Base-by-base conservation (phyloP, 1,140 invertebrate species). In the Leucophenga varia region DNA sequence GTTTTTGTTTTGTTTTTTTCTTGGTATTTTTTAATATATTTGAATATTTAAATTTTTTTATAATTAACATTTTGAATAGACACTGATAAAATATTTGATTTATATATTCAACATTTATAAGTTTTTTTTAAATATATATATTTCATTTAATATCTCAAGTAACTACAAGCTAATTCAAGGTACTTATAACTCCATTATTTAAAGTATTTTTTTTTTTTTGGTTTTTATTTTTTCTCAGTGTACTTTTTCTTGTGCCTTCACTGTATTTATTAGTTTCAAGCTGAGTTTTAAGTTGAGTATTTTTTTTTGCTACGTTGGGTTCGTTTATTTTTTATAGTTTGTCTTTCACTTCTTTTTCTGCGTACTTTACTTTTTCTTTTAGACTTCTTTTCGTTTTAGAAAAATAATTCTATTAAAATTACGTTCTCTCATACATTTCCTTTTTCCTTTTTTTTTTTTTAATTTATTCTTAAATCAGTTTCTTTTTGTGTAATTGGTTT, bases 111-210 rank as follows among this genome's bases (percentile, higher is more conserved):
- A n/a, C n/a, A n/a, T n/a, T 25, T 16, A 13, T 21, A 41, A 43
- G 18, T 49, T 43, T 57, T 14, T 17, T 35, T 36, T 36, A 32
- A 64, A 51, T 48, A 54, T 55, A 64, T 25, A 4, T 30, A 9
- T 22, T 42, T 28, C 14, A 42, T 57, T 47, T 41, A 36, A 6
- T 42, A 49, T 49, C 52, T 48, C 44, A 46, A n/a, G 55, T 52
- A 17, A 56, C 67, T 70, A 70, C 52, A 49, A 63, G 63, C 67
- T 70, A 70, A 65, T 71, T 71, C 64, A 70, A 70, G 67, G 67
- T 70, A 70, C 67, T 70, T 70, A 70, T 70, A 70, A 70, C 67
- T 70, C 67, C 67, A 70, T 70, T 63, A 69, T 47, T 55, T 41
- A 43, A 43, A 43, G 28, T 55, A 14, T 25, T 56, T 49, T 44